Evolutionary conservation across 1,140 invertebrate genomes (phyloP), one percentile per base, ranked within the genome.

Genomic region (Drosophila orena): DNA sequence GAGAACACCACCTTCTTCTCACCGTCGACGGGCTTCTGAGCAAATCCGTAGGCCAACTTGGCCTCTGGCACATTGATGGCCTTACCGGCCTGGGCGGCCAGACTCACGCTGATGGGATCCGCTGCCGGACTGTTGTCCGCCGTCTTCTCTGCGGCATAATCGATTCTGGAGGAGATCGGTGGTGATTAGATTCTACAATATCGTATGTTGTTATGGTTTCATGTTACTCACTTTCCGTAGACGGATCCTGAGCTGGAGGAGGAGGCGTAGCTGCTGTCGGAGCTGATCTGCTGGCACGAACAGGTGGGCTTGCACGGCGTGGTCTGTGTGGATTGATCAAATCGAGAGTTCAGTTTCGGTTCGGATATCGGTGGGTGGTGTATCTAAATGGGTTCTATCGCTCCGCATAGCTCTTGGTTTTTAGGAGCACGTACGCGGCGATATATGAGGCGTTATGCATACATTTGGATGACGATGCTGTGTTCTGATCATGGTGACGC

Each of bases 61-160:
- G 90, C 92, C 65, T 93, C 93, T 0, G 92, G 89, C 7, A 93
- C 79, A 46, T 61, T 90, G 57, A 79, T 83, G 20, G 66, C 80
- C 70, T 76, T 88, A 44, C 66, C 88, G 27, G 92, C 86, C 74
- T 92, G 91, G 24, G 81, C 91, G 1, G 93, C 93, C 27, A 93
- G 27, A 20, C 86, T 75, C 12, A 93, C 75, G n/a, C 93, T 93
- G 4, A 93, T 92, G 20, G 93, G 91, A 79, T 93, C 93, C 2
- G 93, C 93, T 2, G 93, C 89, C 14, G 81, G 50, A 3, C 74
- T 79, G 14, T 84, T 66, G 42, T 90, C 78, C 44, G 57, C 20
- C 3, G 38, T 11, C 50, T 80, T 90, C 10, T 60, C 74, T 0
- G 65, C 53, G 4, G 58, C 77, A 40, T 90, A 90, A 1, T 34